These are phyloP conservation scores for Ammodramus savannarum DNA, from an alignment of 2,113 vertebrate genomes.

Conservation along the genomic window DNA sequence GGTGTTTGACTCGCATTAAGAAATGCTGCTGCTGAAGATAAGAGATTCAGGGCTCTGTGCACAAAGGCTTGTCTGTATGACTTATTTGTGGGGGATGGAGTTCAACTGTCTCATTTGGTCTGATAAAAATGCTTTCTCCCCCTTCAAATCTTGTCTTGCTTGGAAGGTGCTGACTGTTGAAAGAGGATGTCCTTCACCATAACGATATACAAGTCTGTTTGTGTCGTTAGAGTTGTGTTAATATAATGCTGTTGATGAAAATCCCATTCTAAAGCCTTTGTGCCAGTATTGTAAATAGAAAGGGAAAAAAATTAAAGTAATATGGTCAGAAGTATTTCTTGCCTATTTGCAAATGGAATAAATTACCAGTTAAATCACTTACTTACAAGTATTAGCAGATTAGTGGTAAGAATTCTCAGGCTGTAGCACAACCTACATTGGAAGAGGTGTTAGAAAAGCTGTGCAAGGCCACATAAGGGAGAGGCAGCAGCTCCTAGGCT, in stretches of 20 bases:
- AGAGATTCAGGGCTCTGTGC: not conserved
- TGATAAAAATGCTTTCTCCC: not conserved
- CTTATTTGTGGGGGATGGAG: not conserved
- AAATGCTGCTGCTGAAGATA: slow-evolving; percentile 10
- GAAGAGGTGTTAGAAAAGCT: not conserved
- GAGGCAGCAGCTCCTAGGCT: not conserved
- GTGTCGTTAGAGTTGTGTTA: not conserved
- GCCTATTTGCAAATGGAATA: not conserved
- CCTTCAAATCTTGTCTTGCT: not conserved
- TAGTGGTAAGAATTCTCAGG: not conserved
- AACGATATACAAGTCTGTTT: not conserved
- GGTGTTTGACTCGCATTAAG: not conserved
- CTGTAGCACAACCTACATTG: not conserved
- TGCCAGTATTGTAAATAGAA: not conserved
- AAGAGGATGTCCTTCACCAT: not conserved
- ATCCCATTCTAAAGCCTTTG: not conserved
- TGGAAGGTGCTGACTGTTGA: not conserved
- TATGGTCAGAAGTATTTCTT: not conserved
- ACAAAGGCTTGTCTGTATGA: not conserved
- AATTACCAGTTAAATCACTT: not conserved
- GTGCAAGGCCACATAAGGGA: not conserved
- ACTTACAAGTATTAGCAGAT: not conserved
- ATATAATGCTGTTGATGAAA: not conserved
- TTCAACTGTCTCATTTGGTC: not conserved
- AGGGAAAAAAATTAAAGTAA: not conserved